phyloP scores from a whole-genome alignment of 2,113 vertebrate genomes.

The Etheostoma cragini region DNA sequence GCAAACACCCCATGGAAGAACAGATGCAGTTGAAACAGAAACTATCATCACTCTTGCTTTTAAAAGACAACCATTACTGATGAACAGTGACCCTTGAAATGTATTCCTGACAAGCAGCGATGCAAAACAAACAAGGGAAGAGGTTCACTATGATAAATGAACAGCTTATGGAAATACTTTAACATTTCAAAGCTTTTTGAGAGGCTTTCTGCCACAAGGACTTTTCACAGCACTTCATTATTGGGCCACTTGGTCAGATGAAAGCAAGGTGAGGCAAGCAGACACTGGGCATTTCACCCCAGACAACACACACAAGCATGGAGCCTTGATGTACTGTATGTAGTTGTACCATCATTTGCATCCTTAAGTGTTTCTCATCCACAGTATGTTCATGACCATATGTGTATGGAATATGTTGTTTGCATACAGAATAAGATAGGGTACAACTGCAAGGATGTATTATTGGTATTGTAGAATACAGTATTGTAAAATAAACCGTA shows the following conservation, averaged over 20 bases:
- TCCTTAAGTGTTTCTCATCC: constrained; percentile 47
- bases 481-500: too few species aligned
- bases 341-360: constrained; percentile 54
- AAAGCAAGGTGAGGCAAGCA: constrained; percentile 39
- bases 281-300: neutral
- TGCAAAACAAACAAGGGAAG: constrained; percentile 13
- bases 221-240: constrained; percentile 19
- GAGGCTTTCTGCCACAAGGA: constrained; percentile 17
- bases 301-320: constrained; percentile 37
- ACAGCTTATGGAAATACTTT: constrained; percentile 38
- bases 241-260: constrained; percentile 32
- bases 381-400: constrained; percentile 27
- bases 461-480: too few species aligned
- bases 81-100: neutral
- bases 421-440: constrained; percentile 5
- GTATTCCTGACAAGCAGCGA: neutral
- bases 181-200: constrained; percentile 44
- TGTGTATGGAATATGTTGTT: constrained; percentile 15
- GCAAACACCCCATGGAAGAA: neutral
- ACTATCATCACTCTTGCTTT: neutral
- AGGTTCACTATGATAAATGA: constrained; percentile 11
- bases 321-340: constrained; percentile 45
- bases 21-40: neutral
- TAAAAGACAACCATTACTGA: neutral
- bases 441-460: neutral